A percentile compares a stretch with the other conserved stretches of the same genome.
Evolutionary conservation across 2,888 invertebrate species (phyloP).

Genomic region (Parnassius mnemosyne): DNA sequence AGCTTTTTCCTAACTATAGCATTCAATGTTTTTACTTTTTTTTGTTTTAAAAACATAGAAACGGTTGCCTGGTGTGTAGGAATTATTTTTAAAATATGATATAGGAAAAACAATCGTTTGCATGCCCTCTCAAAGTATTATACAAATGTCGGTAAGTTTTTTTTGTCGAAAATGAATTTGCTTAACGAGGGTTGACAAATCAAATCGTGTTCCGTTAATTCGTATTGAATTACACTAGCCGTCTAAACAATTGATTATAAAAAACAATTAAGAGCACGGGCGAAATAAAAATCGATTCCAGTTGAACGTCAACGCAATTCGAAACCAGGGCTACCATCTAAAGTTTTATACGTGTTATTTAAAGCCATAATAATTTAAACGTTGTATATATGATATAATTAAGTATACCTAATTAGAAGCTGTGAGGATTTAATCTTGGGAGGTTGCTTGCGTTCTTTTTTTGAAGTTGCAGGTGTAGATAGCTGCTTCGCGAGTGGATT

Average conservation of each 20-base stretch:
- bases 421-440: no score
- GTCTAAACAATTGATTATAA: conserved; percentile 46
- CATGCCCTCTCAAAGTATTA: conserved; percentile 12
- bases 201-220: conserved; percentile 68
- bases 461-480: no score
- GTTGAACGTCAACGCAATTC: conserved; percentile 42
- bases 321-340: conserved; percentile 34
- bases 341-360: background rate
- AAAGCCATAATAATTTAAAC: no score
- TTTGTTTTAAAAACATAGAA: background rate
- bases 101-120: conserved; percentile 3
- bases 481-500: no score
- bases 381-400: no score
- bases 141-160: conserved; percentile 12
- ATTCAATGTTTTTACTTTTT: background rate
- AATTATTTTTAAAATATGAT: conserved; percentile 2
- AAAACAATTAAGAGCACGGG: conserved; percentile 42
- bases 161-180: conserved; percentile 19
- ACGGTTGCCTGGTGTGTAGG: background rate
- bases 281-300: conserved; percentile 55
- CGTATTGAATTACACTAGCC: conserved; percentile 74
- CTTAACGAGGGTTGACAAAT: conserved; percentile 40
- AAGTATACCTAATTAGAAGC: no score
- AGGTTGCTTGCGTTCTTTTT: no score
- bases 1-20: conserved; percentile 5